Percentiles rank a stretch among this genome's conserved stretches.
Conservation (phyloP, 2,113 vertebrate species). For the Poecile atricapillus region DNA sequence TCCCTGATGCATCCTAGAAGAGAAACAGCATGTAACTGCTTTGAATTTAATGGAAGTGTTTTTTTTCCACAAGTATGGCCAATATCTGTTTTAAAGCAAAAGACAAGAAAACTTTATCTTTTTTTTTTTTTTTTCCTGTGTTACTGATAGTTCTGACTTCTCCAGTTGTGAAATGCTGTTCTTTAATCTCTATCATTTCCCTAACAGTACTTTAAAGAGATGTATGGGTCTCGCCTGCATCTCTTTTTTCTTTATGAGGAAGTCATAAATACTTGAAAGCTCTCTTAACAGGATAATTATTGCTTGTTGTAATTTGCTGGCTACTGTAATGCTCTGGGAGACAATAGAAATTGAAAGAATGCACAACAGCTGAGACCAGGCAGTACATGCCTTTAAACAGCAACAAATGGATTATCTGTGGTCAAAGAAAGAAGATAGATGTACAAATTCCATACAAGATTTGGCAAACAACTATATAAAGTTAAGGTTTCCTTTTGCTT, state of each 20-base stretch:
- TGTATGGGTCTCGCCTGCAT: neutral
- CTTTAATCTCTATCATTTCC: neutral
- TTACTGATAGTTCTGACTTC: neutral
- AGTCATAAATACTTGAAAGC: neutral
- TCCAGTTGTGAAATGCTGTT: neutral
- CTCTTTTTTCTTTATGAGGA: neutral
- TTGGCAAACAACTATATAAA: neutral
- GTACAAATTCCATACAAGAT: neutral
- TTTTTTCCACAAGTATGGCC: neutral
- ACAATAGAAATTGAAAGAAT: neutral
- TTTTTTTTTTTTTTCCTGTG: neutral
- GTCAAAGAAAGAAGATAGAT: neutral
- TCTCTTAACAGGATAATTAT: neutral
- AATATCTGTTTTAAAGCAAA: neutral
- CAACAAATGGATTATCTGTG: neutral
- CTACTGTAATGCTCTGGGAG: neutral
- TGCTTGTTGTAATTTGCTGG: neutral
- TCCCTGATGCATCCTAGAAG: neutral
- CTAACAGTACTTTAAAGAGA: neutral
- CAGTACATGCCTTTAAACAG: neutral
- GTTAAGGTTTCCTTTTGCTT: neutral
- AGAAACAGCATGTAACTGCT: neutral
- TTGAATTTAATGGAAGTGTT: neutral
- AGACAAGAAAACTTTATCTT: neutral
- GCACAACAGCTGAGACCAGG: neutral